Conservation (phyloP, 37 sponge, comb jelly and placozoan genomes). For the Dysidea cf. avara region DNA sequence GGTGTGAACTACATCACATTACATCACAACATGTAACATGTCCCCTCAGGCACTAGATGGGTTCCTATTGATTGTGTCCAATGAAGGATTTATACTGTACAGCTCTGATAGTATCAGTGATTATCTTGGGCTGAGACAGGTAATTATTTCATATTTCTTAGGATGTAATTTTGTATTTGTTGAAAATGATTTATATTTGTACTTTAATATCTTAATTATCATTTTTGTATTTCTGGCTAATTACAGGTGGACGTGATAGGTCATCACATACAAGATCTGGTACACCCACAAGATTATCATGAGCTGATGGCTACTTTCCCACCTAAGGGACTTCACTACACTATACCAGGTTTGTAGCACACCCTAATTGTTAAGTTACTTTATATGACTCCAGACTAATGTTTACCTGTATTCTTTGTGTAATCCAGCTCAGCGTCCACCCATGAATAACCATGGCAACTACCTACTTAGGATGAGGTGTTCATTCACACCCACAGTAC, state of each 20-base stretch:
- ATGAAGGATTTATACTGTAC: constrained; percentile 50
- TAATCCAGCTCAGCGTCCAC: no score
- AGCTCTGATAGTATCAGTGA: constrained; percentile 50
- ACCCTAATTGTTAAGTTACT: no score
- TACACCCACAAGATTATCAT: constrained; percentile 70
- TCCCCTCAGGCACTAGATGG: constrained; percentile 65
- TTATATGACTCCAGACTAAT: no score
- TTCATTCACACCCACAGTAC: constrained; percentile 73
- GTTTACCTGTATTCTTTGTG: no score
- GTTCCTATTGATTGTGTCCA: constrained; percentile 65
- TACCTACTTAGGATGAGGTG: constrained; percentile 77
- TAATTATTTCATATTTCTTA: background rate
- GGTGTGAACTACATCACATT: constrained; percentile 9
- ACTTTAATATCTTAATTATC: no score
- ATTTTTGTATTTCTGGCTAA: no score
- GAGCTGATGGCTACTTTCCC: constrained; percentile 58
- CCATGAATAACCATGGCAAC: background rate
- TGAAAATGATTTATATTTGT: no score
- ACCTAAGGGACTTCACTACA: constrained; percentile 40
- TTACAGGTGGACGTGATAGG: constrained; percentile 78
- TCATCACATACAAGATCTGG: constrained; percentile 51
- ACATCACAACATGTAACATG: background rate
- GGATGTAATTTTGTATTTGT: no score
- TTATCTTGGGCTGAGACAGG: constrained; percentile 68
- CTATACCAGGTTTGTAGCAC: constrained; percentile 44